Evolutionary conservation across 1,140 invertebrate genomes (phyloP).

Genomic region (Bicyclus anynana): DNA sequence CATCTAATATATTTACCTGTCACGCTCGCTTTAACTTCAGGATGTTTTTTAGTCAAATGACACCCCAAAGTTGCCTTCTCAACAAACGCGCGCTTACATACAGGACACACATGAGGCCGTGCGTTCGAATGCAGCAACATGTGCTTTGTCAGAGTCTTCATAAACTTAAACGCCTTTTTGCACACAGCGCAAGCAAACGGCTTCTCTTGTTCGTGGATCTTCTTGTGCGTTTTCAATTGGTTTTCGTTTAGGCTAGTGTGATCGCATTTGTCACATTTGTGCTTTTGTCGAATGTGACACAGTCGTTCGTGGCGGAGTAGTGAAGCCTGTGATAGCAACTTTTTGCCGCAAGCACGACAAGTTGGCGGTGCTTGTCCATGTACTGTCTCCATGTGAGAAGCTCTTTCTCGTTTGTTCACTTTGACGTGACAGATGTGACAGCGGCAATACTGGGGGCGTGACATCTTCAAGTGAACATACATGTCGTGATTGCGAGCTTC

Average conservation of each 20-base stretch:
- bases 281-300: conserved; percentile 45
- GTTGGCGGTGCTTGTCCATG: conserved; percentile 35
- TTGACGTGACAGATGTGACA: conserved; percentile 33
- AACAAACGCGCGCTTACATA: not conserved
- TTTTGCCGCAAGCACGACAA: conserved; percentile 41
- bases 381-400: conserved; percentile 37
- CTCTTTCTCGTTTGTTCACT: conserved; percentile 22
- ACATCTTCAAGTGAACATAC: no score
- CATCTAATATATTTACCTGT: no score
- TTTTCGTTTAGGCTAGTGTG: conserved; percentile 44
- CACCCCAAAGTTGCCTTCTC: not conserved
- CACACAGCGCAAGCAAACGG: not conserved
- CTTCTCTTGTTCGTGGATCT: conserved; percentile 72
- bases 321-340: conserved; percentile 32
- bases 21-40: no score
- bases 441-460: conserved; percentile 18
- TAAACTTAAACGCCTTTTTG: not conserved
- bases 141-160: not conserved
- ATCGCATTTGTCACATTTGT: conserved; percentile 51
- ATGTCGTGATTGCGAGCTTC: no score
- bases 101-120: not conserved
- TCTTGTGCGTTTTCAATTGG: conserved; percentile 63
- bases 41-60: not conserved
- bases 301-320: conserved; percentile 33
- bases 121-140: not conserved